Percentiles rank a stretch among this genome's conserved stretches.
Evolutionary conservation across 2,797 vertebrate species (phyloP).

Genomic region (Strix occidentalis): DNA sequence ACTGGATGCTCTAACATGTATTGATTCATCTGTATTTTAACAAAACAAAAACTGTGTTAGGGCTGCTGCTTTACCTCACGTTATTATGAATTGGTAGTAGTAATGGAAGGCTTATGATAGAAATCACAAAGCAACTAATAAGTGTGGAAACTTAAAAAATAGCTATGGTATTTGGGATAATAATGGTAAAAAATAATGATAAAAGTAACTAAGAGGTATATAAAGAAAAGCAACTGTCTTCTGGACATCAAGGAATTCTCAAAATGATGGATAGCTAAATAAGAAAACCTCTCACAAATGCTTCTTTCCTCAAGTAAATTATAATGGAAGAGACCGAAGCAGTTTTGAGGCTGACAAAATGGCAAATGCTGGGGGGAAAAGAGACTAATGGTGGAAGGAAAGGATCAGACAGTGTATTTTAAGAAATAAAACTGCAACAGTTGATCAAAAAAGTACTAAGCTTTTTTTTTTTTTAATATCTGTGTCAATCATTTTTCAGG

Average conservation of each 20-base stretch:
- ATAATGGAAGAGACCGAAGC: background rate
- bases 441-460: background rate
- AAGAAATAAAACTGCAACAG: background rate
- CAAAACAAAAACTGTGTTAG: slow-evolving; percentile 1
- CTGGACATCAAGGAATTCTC: background rate
- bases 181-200: background rate
- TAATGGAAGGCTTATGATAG: background rate
- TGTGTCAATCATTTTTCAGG: background rate
- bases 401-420: background rate
- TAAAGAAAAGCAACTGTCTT: background rate
- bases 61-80: background rate
- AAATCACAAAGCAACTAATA: background rate
- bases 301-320: background rate
- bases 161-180: background rate
- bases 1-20: slow-evolving; percentile 10
- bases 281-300: background rate
- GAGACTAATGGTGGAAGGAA: background rate
- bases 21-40: background rate
- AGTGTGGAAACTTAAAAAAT: background rate
- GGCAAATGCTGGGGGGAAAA: background rate
- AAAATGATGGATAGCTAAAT: background rate
- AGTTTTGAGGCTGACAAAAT: background rate
- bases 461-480: background rate
- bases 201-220: background rate
- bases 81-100: background rate